Evolutionary conservation across 2,888 invertebrate species (phyloP).

Genomic region (Parascotia fuliginaria): DNA sequence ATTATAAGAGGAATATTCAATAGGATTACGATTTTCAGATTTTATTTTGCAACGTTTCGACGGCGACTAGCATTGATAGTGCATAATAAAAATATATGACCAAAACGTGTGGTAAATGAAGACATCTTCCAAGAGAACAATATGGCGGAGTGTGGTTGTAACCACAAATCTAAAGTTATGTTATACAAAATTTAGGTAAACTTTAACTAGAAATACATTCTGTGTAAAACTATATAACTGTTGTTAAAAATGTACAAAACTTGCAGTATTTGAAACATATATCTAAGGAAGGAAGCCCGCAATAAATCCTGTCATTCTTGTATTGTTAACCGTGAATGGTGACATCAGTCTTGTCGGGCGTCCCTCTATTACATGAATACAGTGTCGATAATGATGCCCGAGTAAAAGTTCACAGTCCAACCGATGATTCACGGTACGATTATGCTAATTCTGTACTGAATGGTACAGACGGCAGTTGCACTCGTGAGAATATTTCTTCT

Average conservation of each 20-base stretch:
- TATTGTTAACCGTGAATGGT: slow-evolving; percentile 29
- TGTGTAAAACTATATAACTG: no score
- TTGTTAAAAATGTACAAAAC: slow-evolving; percentile 22
- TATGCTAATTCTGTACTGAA: slow-evolving; percentile 28
- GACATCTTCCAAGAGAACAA: no score
- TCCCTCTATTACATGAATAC: slow-evolving; percentile 28
- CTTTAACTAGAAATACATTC: no score
- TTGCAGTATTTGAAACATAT: slow-evolving; percentile 14
- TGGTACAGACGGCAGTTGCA: slow-evolving; percentile 12
- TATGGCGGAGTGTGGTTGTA: no score
- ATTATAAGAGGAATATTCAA: no score
- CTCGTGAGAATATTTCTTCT: slow-evolving; percentile 4
- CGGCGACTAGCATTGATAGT: no score
- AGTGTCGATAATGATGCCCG: slow-evolving; percentile 23
- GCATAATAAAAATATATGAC: no score
- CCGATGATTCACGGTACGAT: slow-evolving; percentile 30
- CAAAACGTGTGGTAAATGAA: no score
- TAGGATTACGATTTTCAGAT: no score
- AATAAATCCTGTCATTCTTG: slow-evolving; percentile 34
- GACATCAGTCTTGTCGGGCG: slow-evolving; percentile 33
- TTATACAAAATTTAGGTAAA: no score
- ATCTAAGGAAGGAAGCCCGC: slow-evolving; percentile 31
- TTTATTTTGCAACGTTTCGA: no score
- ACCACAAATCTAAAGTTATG: no score
- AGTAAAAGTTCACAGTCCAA: slow-evolving; percentile 26